These are phyloP conservation scores for Paracanthobrama guichenoti DNA, from an alignment of 2,113 vertebrate genomes.

Conservation along the genomic window DNA sequence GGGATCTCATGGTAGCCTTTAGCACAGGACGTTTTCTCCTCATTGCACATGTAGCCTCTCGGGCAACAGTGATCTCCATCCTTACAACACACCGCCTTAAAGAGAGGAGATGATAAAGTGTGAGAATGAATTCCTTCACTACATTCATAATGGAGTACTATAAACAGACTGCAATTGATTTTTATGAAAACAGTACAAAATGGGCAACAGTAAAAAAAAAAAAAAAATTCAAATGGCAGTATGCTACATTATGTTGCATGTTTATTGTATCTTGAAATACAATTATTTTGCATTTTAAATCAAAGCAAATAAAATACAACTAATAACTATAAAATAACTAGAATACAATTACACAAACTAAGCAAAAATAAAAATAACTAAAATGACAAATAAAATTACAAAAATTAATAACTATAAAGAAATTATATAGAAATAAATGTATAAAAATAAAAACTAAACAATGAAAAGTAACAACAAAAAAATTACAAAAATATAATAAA, in stretches of 20 bases:
- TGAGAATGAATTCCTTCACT: background rate
- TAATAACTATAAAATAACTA: no score
- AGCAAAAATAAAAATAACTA: background rate
- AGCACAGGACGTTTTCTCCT: conserved; percentile 63
- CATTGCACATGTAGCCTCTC: conserved; percentile 67
- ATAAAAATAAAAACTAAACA: no score
- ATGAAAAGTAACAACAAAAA: no score
- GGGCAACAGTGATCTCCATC: conserved; percentile 77
- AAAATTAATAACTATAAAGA: no score
- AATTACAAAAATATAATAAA: background rate
- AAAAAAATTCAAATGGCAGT: background rate
- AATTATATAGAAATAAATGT: no score
- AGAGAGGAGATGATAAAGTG: background rate
- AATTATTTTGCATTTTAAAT: background rate
- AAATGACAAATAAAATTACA: background rate
- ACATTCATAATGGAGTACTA: background rate
- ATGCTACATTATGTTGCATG: background rate
- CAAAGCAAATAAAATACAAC: background rate
- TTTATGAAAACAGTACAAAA: no score
- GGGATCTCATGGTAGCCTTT: conserved; percentile 54
- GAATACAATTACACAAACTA: no score
- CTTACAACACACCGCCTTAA: conserved; percentile 39
- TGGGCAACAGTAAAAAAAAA: no score
- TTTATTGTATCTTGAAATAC: background rate
- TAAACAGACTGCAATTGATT: background rate